Conservation (phyloP, 2,113 vertebrate genomes). For the Xenopus borealis region DNA sequence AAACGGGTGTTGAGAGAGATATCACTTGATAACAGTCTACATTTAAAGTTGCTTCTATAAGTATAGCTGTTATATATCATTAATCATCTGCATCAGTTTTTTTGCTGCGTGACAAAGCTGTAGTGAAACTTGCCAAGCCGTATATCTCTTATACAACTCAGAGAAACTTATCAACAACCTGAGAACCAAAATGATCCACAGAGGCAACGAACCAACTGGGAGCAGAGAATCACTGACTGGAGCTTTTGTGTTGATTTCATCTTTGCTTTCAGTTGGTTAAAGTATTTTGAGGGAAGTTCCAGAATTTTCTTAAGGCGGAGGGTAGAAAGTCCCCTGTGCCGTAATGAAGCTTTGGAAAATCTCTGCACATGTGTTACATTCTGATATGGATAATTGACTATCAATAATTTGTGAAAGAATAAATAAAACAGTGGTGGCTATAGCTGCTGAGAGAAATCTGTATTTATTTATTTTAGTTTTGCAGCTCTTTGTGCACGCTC, state of each 20-base stretch:
- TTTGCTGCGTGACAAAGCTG: conserved; percentile 12
- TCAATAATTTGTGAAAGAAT: conserved; percentile 39
- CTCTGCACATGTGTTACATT: conserved; percentile 9
- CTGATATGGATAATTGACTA: conserved; percentile 41
- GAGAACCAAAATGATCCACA: not conserved
- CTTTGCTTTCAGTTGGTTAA: too few species aligned
- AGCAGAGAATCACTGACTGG: too few species aligned
- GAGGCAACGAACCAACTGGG: too few species aligned
- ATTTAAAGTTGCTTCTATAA: not conserved
- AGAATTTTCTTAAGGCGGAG: not conserved
- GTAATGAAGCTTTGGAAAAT: conserved; percentile 20
- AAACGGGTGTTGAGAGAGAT: too few species aligned
- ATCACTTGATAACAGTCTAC: too few species aligned
- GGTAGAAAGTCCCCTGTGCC: not conserved
- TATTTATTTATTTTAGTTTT: conserved; percentile 40
- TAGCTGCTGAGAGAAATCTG: conserved; percentile 31
- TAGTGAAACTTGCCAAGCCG: not conserved
- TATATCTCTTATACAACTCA: too few species aligned
- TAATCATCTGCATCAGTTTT: conserved; percentile 24
- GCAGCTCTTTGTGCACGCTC: conserved; percentile 27
- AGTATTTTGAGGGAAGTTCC: too few species aligned
- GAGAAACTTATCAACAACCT: not conserved
- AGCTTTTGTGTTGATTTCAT: too few species aligned
- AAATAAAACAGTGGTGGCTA: conserved; percentile 15
- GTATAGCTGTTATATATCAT: conserved; percentile 2